Conservation (phyloP, 2,797 vertebrate genomes). For the Sebastolobus alascanus region DNA sequence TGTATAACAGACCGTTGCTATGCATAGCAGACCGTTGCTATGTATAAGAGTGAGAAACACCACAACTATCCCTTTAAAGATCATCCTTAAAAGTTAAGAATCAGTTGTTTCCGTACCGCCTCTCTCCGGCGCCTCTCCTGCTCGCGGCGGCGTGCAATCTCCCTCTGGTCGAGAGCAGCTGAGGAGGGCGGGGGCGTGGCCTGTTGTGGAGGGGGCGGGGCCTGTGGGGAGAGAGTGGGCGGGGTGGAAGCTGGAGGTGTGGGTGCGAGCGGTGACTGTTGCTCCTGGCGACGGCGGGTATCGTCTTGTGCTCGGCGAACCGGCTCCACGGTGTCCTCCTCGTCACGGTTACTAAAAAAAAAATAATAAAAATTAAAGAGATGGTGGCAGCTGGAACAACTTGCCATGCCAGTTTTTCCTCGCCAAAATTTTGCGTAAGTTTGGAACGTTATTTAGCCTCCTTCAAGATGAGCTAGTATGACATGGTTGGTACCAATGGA, state of each 20-base stretch:
- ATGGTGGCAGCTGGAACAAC: no score
- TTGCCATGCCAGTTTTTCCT: no score
- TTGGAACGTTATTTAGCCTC: no score
- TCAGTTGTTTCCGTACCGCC: conserved; percentile 79
- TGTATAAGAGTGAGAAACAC: no score
- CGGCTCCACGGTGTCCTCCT: conserved; percentile 88
- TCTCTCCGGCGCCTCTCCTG: conserved; percentile 92
- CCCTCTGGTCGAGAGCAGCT: conserved; percentile 90
- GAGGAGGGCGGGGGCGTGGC: conserved; percentile 72
- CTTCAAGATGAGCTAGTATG: no score
- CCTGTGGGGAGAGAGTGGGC: conserved; percentile 81
- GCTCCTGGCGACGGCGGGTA: conserved; percentile 86
- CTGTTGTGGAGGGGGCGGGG: conserved; percentile 74
- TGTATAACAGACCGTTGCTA: no score
- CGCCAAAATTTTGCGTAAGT: no score
- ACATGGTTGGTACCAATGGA: no score
- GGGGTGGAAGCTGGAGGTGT: conserved; percentile 79
- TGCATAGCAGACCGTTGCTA: no score
- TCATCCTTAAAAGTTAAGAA: no score
- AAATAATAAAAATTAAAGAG: background rate
- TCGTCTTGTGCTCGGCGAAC: conserved; percentile 72
- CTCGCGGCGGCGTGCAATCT: conserved; percentile 90
- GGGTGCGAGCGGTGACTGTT: conserved; percentile 80
- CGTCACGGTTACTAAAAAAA: conserved; percentile 85
- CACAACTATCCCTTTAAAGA: no score